Evolutionary conservation across 2,797 vertebrate genomes (phyloP), one percentile per base, ranked within the genome.

Genomic region (Moxostoma hubbsi): DNA sequence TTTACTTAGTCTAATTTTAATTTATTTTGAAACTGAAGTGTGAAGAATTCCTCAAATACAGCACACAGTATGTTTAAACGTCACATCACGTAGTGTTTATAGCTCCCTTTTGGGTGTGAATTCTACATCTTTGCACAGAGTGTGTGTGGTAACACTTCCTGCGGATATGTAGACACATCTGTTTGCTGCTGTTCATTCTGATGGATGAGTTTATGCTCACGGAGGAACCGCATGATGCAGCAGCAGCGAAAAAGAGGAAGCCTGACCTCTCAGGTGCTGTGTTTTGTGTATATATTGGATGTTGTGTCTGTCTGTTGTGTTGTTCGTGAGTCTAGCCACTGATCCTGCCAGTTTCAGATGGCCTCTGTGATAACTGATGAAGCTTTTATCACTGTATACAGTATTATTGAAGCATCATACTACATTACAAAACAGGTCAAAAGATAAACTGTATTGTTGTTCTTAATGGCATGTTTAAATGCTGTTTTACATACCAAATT

Each of bases 161-260:
- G 68, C 63, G 63, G 75, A 67, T 63, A 46, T 55, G 46, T 75
- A 24, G 24, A 61, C 57, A 82, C 9, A 68, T 18, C 51, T 75
- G 64, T 57, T 43, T 66, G 58, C 70, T 47, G 58, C n/a, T 77
- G 65, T 62, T 80, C 64, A 85, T 86, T 90, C 83, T 86, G 83
- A 88, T 91, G 88, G 87, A 91, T 90, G 91, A 88, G 87, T 87
- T 87, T 83, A 82, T 88, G 86, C 89, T 88, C 91, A 88, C 89
- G 86, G 84, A 86, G 90, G 84, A 85, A 85, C 81, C 86, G 81
- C 89, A 47, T 61, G 69, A 16, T 1, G 62, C 47, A 9, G 4
- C 9, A 51, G 13, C 46, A 64, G 13, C 47, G 15, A 73, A 75
- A 24, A 68, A n/a, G 24, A 68, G 1, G 36, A 73, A 5, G 15